Evolutionary conservation across 37 sponge, comb jelly and placozoan species (phyloP).

Genomic region (Chondrilla cf. caribensis): DNA sequence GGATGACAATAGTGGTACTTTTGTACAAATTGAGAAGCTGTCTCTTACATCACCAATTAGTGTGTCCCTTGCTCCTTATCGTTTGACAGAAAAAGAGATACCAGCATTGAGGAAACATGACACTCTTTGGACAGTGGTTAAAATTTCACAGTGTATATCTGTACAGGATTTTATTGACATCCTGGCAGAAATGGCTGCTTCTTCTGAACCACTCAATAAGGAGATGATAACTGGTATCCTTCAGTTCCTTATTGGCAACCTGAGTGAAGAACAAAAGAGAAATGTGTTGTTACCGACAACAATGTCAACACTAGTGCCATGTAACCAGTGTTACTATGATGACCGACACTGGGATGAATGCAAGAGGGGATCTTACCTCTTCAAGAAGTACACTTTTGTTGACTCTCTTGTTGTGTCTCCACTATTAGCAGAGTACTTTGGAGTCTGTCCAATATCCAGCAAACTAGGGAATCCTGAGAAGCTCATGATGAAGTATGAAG

Average conservation of each 20-base stretch:
- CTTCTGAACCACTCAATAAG: background rate
- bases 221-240: background rate
- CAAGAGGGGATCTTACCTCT: background rate
- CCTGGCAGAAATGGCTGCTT: background rate
- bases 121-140: background rate
- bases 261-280: background rate
- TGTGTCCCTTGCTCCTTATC: constrained; percentile 13
- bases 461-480: constrained; percentile 52
- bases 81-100: background rate
- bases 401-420: constrained; percentile 12
- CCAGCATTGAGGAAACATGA: background rate
- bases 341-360: constrained; percentile 38
- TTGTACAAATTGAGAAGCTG: background rate
- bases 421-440: constrained; percentile 39
- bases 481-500: constrained; percentile 28
- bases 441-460: constrained; percentile 42
- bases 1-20: constrained; percentile 1
- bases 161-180: background rate
- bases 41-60: background rate
- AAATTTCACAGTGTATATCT: background rate
- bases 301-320: background rate
- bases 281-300: constrained; percentile 41
- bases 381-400: constrained; percentile 34
- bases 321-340: constrained; percentile 45
- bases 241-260: background rate